phyloP scores from a whole-genome alignment of 2,113 vertebrate species.

The Melierax canorus region DNA sequence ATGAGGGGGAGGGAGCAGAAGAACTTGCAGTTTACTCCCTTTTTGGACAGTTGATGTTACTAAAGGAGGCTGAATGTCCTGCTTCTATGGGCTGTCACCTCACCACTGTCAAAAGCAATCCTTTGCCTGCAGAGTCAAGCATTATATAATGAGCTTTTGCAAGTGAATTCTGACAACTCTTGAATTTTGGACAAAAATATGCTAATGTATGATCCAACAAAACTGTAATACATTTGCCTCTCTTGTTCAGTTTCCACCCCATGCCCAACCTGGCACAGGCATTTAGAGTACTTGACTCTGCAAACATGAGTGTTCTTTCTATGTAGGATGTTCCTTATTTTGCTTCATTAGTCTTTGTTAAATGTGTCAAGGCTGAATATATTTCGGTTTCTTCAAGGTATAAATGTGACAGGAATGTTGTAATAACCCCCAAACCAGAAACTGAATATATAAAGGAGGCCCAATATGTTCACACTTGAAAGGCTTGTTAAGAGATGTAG shows the following conservation, averaged over 20 bases:
- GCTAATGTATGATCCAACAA: background rate
- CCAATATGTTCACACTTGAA: background rate
- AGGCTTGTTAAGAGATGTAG: conserved; percentile 6
- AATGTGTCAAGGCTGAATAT: background rate
- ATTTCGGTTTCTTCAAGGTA: conserved; percentile 4
- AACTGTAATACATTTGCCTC: background rate
- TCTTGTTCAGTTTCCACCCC: background rate
- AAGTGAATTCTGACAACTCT: background rate
- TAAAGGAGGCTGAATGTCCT: background rate
- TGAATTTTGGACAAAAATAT: background rate
- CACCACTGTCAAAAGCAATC: background rate
- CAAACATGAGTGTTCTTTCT: background rate
- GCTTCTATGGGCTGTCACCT: background rate
- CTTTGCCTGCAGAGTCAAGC: background rate
- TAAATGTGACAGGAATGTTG: background rate
- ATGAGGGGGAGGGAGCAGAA: background rate
- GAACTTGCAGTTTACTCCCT: background rate
- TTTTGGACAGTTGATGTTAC: background rate
- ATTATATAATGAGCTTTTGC: background rate
- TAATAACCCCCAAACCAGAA: background rate
- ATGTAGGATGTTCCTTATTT: background rate
- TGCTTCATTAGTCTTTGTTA: background rate
- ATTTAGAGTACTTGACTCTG: background rate
- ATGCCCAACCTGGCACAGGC: background rate
- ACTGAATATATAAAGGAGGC: conserved; percentile 7